Conservation (phyloP, 2,888 invertebrate species). For the Pyrrhia umbra region DNA sequence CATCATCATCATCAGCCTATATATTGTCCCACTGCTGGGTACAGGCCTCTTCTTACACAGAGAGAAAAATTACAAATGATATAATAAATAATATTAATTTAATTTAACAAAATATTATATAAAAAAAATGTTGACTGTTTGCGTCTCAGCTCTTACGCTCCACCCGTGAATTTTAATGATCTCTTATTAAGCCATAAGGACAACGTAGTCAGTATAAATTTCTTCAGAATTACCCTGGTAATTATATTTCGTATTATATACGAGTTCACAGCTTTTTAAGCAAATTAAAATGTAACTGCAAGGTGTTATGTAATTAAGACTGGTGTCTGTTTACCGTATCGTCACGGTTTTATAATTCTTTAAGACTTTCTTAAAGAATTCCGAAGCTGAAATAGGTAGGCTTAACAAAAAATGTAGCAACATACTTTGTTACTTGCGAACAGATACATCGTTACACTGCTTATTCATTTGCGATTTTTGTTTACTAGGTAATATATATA, state of each 20-base stretch:
- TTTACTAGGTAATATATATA: no score
- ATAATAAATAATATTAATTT: no score
- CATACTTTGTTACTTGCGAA: no score
- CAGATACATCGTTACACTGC: no score
- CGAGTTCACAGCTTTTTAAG: neutral
- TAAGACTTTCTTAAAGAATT: neutral
- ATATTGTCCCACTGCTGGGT: no score
- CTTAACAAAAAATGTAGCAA: no score
- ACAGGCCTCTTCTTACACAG: no score
- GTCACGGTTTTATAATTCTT: neutral
- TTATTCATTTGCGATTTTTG: no score
- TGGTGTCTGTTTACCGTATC: neutral
- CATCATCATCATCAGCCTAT: no score
- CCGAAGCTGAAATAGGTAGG: no score
- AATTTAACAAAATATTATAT: constrained; percentile 13
- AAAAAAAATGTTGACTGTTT: constrained; percentile 36
- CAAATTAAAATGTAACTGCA: constrained; percentile 36
- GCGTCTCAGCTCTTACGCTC: constrained; percentile 18
- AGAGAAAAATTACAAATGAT: no score
- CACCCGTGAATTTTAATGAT: constrained; percentile 57
- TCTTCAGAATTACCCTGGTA: constrained; percentile 35
- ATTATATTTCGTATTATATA: constrained; percentile 33
- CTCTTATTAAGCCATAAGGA: constrained; percentile 34
- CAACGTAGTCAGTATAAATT: constrained; percentile 28
- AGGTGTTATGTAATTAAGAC: constrained; percentile 5